These are phyloP conservation scores for Archocentrus centrarchus DNA, from an alignment of 2,113 vertebrate species.

Conservation along the genomic window DNA sequence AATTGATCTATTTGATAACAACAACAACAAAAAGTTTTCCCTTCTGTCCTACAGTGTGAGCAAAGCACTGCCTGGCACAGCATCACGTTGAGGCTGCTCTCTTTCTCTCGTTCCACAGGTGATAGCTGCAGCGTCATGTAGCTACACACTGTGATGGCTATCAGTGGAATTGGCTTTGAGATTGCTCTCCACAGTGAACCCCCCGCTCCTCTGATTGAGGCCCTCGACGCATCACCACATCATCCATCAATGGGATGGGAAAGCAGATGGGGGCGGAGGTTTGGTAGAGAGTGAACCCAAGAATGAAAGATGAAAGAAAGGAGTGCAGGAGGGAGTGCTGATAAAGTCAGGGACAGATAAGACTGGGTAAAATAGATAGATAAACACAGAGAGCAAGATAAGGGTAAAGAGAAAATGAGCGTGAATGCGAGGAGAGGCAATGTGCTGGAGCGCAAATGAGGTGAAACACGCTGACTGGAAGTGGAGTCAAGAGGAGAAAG, in stretches of 20 bases:
- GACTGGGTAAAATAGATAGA: slow-evolving; percentile 50
- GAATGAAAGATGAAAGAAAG: slow-evolving; percentile 54
- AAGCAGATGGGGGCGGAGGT: slow-evolving; percentile 26
- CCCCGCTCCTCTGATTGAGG: slow-evolving; percentile 60
- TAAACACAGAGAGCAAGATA: slow-evolving; percentile 49
- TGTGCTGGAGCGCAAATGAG: slow-evolving; percentile 35
- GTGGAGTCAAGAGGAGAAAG: neutral
- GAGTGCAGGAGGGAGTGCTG: slow-evolving; percentile 34
- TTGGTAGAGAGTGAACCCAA: neutral
- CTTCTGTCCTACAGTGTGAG: neutral
- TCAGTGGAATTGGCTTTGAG: slow-evolving; percentile 75
- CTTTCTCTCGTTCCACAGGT: slow-evolving; percentile 41
- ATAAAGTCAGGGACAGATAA: slow-evolving; percentile 54
- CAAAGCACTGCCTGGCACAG: neutral
- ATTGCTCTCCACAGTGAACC: slow-evolving; percentile 58
- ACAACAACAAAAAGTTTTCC: slow-evolving; percentile 19
- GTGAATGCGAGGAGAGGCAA: neutral
- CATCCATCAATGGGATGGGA: slow-evolving; percentile 71
- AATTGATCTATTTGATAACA: slow-evolving; percentile 54
- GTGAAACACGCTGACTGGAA: slow-evolving; percentile 12
- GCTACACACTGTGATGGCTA: slow-evolving; percentile 64
- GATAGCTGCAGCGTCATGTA: slow-evolving; percentile 49
- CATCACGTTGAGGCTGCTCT: slow-evolving; percentile 1
- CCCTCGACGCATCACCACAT: slow-evolving; percentile 39
- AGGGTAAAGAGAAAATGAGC: slow-evolving; percentile 35